A percentile compares a stretch with the other conserved stretches of the same genome.
phyloP scores from a whole-genome alignment of 2,113 vertebrate genomes.

The Sorex araneus region DNA sequence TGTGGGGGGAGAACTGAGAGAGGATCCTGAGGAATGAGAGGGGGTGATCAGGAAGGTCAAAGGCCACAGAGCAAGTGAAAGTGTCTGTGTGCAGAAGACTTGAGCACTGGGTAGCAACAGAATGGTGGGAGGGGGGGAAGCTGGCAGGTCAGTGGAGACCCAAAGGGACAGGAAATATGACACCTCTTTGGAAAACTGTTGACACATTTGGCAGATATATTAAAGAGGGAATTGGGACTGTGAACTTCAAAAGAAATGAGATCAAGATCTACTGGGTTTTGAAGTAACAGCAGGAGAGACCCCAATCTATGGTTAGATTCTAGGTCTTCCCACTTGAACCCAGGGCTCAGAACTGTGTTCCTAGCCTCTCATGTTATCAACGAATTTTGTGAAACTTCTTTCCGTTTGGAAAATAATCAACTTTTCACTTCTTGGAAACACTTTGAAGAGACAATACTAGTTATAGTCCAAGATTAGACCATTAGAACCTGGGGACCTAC shows the following conservation, averaged over 20 bases:
- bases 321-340: not conserved
- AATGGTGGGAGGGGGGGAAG: not conserved
- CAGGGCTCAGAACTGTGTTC: not conserved
- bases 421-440: not conserved
- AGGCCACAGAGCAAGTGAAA: not conserved
- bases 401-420: conserved; percentile 19
- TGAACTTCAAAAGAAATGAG: not conserved
- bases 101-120: too few relatives aligned
- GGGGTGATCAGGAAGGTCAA: not conserved
- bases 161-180: not conserved
- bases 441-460: not conserved
- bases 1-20: not conserved
- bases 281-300: not conserved
- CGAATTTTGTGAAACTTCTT: not conserved
- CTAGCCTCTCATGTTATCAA: not conserved
- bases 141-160: accelerated
- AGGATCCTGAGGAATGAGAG: not conserved
- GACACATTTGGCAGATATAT: not conserved
- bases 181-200: too few relatives aligned
- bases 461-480: not conserved
- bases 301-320: not conserved
- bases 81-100: not conserved
- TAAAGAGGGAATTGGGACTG: not conserved
- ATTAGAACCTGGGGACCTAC: not conserved
- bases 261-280: not conserved